Percentiles rank a stretch among this genome's conserved stretches.
These are phyloP conservation scores for Otis tarda DNA, from an alignment of 2,113 vertebrate genomes.

Conservation along the genomic window DNA sequence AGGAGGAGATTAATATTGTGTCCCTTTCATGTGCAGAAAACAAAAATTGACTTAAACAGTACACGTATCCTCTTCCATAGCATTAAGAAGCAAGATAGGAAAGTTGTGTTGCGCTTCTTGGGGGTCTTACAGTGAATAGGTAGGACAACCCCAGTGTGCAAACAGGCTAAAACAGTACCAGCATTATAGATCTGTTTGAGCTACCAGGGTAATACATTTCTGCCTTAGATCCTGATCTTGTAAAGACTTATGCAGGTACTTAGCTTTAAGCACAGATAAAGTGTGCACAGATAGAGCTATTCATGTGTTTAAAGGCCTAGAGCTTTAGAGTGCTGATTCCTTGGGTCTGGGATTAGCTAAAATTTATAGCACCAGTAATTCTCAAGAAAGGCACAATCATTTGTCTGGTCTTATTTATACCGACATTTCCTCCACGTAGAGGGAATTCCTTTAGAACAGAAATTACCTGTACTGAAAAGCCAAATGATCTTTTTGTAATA, in stretches of 20 bases:
- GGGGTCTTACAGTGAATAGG: background rate
- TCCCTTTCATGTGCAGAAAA: background rate
- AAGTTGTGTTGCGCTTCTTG: background rate
- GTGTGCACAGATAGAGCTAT: background rate
- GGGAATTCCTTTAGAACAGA: conserved; percentile 12
- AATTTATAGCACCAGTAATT: conserved; percentile 46
- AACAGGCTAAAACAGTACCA: background rate
- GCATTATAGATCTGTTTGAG: background rate
- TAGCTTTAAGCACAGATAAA: background rate
- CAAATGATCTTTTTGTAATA: background rate
- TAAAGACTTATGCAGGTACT: background rate
- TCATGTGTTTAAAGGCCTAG: conserved; percentile 26
- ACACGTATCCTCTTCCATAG: background rate
- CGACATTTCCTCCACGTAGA: background rate
- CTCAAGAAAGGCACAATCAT: conserved; percentile 30
- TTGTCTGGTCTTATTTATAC: conserved; percentile 46
- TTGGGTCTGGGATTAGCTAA: background rate
- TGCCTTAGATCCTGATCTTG: background rate
- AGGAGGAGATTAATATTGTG: background rate
- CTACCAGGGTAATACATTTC: background rate
- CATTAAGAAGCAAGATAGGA: background rate
- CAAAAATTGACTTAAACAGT: background rate
- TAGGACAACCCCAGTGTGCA: background rate
- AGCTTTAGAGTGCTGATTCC: background rate
- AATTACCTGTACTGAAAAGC: conserved; percentile 15